Conservation (phyloP, 2,113 vertebrate genomes). For the Mohoua ochrocephala region DNA sequence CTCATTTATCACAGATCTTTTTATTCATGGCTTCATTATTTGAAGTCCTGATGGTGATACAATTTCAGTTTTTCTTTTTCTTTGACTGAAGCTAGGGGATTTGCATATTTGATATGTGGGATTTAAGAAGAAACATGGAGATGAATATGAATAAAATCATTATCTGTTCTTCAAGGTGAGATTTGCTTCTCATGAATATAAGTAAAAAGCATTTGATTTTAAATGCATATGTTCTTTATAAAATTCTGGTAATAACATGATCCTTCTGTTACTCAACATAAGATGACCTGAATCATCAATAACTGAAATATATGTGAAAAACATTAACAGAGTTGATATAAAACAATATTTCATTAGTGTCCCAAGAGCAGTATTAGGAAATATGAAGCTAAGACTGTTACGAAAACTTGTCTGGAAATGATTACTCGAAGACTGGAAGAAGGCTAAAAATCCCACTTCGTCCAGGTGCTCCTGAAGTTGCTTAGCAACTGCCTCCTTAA, state of each 20-base stretch:
- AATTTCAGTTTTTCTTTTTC: constrained; percentile 29
- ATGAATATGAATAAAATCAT: constrained; percentile 48
- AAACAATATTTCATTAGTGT: constrained; percentile 37
- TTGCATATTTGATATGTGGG: constrained; percentile 39
- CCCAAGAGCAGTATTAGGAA: constrained; percentile 36
- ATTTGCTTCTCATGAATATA: constrained; percentile 10
- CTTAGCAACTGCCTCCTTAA: constrained; percentile 56
- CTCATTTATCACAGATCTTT: constrained; percentile 39
- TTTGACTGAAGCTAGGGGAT: constrained; percentile 18
- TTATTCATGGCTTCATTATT: constrained; percentile 41
- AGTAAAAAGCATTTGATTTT: background rate
- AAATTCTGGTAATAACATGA: constrained; percentile 1
- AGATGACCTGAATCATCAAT: constrained; percentile 10
- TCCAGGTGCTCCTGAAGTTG: constrained; percentile 48
- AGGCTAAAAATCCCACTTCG: constrained; percentile 22
- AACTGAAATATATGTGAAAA: constrained; percentile 24
- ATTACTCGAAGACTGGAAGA: constrained; percentile 24
- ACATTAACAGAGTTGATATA: background rate
- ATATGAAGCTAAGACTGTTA: constrained; percentile 30
- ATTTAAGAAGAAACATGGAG: constrained; percentile 35
- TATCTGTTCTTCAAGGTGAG: constrained; percentile 47
- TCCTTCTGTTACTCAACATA: background rate
- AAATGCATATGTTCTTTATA: background rate
- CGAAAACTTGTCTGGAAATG: constrained; percentile 42
- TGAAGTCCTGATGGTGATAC: constrained; percentile 18